A percentile compares a stretch with the other conserved stretches of the same genome.
Evolutionary conservation across 2,888 invertebrate species (phyloP).

Genomic region (Eucera pruinosa): DNA sequence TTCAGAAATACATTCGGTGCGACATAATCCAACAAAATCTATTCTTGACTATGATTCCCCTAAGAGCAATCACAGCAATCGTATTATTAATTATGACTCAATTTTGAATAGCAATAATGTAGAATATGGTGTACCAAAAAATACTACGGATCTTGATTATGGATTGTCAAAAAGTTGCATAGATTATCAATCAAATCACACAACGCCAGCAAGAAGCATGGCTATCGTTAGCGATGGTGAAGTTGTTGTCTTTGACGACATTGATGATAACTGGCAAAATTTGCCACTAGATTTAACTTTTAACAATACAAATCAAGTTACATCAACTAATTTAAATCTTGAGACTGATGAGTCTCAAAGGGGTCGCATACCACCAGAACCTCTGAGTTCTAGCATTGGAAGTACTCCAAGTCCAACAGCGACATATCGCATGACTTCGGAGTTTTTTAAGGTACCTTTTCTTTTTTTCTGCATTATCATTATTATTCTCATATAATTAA

Average conservation of each 20-base stretch:
- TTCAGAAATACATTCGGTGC: conserved; percentile 87
- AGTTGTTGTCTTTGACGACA: conserved; percentile 94
- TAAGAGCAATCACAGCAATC: conserved; percentile 78
- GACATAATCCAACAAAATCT: conserved; percentile 84
- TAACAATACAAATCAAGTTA: conserved; percentile 73
- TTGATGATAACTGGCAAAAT: conserved; percentile 93
- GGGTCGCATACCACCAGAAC: conserved; percentile 80
- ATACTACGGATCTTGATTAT: conserved; percentile 83
- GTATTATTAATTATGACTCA: conserved; percentile 81
- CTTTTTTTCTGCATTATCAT: not conserved
- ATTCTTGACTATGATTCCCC: conserved; percentile 83
- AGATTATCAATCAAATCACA: conserved; percentile 83
- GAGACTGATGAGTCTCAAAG: conserved; percentile 77
- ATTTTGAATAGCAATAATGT: conserved; percentile 84
- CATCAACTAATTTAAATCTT: conserved; percentile 71
- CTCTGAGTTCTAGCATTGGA: conserved; percentile 81
- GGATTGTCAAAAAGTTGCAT: conserved; percentile 81
- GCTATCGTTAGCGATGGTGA: conserved; percentile 89
- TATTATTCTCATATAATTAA: not conserved
- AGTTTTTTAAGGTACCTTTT: conserved; percentile 84
- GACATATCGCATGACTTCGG: conserved; percentile 83
- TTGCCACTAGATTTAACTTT: conserved; percentile 79
- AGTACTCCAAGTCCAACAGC: conserved; percentile 82
- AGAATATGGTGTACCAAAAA: conserved; percentile 82
- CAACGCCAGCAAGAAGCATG: conserved; percentile 83